Conservation (phyloP, 2,888 invertebrate species). For the Torymus tubicola region DNA sequence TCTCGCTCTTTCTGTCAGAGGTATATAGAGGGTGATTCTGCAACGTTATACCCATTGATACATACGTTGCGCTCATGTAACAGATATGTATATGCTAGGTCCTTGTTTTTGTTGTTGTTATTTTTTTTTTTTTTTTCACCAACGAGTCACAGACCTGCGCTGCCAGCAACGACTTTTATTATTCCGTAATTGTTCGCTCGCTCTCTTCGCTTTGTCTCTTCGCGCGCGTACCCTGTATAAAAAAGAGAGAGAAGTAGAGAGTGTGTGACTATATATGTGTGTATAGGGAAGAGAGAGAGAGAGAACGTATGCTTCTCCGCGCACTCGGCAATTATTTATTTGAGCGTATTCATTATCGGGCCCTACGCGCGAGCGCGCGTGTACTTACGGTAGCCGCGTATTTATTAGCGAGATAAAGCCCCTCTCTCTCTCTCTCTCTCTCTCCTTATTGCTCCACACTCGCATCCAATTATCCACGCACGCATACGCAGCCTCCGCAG, state of each 20-base stretch:
- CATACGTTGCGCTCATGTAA: background rate
- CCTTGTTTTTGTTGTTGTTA: background rate
- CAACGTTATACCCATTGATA: no score
- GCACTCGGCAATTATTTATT: slow-evolving; percentile 65
- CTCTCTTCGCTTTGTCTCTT: slow-evolving; percentile 19
- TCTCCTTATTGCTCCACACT: slow-evolving; percentile 50
- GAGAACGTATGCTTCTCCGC: background rate
- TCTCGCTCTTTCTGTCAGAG: background rate
- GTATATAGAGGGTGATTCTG: no score
- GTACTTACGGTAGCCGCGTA: slow-evolving; percentile 67
- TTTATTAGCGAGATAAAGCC: slow-evolving; percentile 71
- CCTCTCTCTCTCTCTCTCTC: slow-evolving; percentile 50
- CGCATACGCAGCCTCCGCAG: slow-evolving; percentile 39
- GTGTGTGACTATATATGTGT: no score
- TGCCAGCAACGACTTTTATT: slow-evolving; percentile 21
- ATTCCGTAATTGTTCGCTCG: slow-evolving; percentile 33
- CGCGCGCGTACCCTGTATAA: no score
- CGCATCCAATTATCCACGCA: slow-evolving; percentile 67
- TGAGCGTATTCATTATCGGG: slow-evolving; percentile 67
- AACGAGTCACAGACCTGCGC: background rate
- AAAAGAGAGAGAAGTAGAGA: no score
- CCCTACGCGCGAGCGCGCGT: slow-evolving; percentile 61
- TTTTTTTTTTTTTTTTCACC: background rate
- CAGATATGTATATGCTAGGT: background rate
- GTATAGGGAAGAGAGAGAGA: no score